Evolutionary conservation across 2,888 invertebrate species (phyloP).

Genomic region (Erebia aethiops): DNA sequence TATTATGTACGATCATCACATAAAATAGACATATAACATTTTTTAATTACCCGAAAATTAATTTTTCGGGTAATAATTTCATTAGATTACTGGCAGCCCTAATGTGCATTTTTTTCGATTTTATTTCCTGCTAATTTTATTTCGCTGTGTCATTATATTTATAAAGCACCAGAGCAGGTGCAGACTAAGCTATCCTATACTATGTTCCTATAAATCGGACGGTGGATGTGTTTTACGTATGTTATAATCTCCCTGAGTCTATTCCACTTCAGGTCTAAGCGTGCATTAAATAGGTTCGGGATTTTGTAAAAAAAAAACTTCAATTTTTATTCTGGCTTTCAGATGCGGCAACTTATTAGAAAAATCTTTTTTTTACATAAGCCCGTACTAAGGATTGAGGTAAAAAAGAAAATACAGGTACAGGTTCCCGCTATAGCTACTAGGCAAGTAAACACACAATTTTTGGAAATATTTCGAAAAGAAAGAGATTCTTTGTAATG

Average conservation of each 20-base stretch:
- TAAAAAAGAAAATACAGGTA: conserved; percentile 64
- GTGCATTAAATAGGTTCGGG: conserved; percentile 67
- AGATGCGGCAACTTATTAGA: neutral
- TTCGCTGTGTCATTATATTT: neutral
- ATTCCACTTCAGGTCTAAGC: conserved; percentile 67
- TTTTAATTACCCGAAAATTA: too few relatives aligned
- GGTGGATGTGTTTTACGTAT: conserved; percentile 36
- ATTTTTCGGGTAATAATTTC: neutral
- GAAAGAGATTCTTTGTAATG: conserved; percentile 76
- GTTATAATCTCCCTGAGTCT: conserved; percentile 62
- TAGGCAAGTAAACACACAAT: conserved; percentile 78
- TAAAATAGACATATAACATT: neutral
- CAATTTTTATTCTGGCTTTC: conserved; percentile 7
- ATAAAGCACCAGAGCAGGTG: neutral
- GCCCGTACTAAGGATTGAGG: conserved; percentile 69
- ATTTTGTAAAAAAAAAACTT: conserved; percentile 55
- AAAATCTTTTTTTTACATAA: conserved; percentile 57
- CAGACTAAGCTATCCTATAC: neutral
- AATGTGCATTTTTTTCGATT: neutral
- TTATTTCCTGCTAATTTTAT: neutral
- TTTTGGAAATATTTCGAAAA: conserved; percentile 52
- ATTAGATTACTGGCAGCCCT: neutral
- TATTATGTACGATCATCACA: neutral
- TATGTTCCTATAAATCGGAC: neutral
- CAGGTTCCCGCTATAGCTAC: conserved; percentile 80